Conservation (phyloP, 2,113 vertebrate genomes). For the Otocyon megalotis region DNA sequence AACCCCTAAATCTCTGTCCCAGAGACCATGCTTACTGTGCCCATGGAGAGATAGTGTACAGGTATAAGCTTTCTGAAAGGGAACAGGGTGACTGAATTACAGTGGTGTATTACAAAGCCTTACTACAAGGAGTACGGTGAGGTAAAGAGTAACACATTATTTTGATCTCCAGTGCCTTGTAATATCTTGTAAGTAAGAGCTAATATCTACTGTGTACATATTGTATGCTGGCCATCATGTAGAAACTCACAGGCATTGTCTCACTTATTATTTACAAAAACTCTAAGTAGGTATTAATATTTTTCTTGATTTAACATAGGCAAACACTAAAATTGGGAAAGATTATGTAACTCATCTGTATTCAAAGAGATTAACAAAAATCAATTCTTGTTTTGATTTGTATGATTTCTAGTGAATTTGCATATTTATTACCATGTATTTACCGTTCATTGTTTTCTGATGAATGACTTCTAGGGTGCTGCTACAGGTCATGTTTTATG, state of each 20-base stretch:
- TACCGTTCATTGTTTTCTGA: not conserved
- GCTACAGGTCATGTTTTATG: not conserved
- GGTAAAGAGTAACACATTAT: not conserved
- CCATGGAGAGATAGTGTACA: not conserved
- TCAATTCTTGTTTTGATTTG: not conserved
- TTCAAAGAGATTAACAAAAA: conserved; percentile 12
- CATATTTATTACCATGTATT: not conserved
- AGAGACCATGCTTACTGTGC: not conserved
- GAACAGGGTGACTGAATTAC: not conserved
- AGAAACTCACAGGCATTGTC: not conserved
- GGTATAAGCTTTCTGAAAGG: not conserved
- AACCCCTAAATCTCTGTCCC: not conserved
- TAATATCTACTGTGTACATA: too few relatives aligned
- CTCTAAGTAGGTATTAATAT: not conserved
- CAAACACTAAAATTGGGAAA: not conserved
- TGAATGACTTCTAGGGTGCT: not conserved
- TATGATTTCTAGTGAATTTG: conserved; percentile 4
- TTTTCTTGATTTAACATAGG: not conserved
- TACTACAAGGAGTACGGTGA: not conserved
- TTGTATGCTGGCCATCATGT: not conserved
- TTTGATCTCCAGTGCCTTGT: not conserved
- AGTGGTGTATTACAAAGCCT: not conserved
- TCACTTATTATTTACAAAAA: not conserved
- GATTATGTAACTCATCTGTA: not conserved
- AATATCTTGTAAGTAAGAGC: not conserved